A percentile compares a stretch with the other conserved stretches of the same genome.
phyloP scores from a whole-genome alignment of 2,113 vertebrate species.

The Hippopotamus amphibius region DNA sequence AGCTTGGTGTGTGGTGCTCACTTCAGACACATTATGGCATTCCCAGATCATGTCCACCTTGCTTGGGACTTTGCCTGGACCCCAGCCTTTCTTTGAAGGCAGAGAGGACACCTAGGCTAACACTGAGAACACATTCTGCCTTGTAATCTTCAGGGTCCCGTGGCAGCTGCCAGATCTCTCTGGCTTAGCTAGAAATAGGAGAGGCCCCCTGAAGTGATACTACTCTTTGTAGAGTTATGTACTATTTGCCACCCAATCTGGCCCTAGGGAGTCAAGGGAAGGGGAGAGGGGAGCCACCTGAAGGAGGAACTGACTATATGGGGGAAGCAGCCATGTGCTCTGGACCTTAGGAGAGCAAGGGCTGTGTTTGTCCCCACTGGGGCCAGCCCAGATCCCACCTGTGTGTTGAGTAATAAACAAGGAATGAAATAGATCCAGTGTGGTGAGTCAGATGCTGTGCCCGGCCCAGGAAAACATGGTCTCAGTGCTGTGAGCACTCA shows the following conservation, averaged over 20 bases:
- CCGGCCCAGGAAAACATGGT: neutral
- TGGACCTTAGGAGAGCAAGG: neutral
- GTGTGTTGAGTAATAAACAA: neutral
- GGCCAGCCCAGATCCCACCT: neutral
- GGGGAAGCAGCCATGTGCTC: neutral
- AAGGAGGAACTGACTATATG: neutral
- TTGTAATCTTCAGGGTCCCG: neutral
- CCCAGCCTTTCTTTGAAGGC: neutral
- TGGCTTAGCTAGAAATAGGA: neutral
- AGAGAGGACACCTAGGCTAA: neutral
- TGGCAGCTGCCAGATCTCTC: neutral
- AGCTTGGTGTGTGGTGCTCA: neutral
- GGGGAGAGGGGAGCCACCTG: too few species aligned
- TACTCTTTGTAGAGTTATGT: neutral
- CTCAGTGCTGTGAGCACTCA: neutral
- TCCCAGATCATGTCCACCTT: neutral
- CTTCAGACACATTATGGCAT: neutral
- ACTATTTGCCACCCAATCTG: neutral
- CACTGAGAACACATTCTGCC: neutral
- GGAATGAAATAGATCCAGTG: neutral
- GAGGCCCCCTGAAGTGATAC: neutral
- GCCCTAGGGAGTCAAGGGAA: neutral
- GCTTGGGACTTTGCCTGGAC: neutral
- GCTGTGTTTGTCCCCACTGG: neutral
- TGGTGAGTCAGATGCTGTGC: neutral